Evolutionary conservation across 2,888 invertebrate species (phyloP).

Genomic region (Pseudococcus viburni): DNA sequence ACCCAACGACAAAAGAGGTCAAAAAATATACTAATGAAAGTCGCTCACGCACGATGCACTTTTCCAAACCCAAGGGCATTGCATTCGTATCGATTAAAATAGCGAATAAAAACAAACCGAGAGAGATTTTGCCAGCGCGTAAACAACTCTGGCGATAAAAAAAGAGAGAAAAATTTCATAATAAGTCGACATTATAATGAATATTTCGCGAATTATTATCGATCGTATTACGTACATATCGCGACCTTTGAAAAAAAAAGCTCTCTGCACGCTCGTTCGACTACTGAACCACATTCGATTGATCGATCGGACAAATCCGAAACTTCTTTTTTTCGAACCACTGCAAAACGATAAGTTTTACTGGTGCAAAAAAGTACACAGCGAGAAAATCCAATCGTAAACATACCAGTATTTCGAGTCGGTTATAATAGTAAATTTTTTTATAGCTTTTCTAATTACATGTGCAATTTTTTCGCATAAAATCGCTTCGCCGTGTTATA

Average conservation of each 20-base stretch:
- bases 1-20: not conserved
- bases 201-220: not conserved
- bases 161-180: not conserved
- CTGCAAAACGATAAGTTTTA: slow-evolving; percentile 20
- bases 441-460: slow-evolving; percentile 46
- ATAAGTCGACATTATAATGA: not conserved
- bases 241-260: not conserved
- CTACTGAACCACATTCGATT: not conserved
- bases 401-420: not conserved
- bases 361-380: not conserved
- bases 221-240: not conserved
- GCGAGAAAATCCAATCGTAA: slow-evolving; percentile 15
- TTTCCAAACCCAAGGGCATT: not conserved
- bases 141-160: not conserved
- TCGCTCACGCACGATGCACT: not conserved
- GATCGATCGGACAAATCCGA: too few relatives aligned
- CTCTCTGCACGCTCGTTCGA: not conserved
- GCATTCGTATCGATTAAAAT: not conserved
- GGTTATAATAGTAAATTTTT: slow-evolving; percentile 33
- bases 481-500: not conserved
- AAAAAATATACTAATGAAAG: not conserved
- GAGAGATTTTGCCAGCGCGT: not conserved
- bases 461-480: slow-evolving; percentile 44
- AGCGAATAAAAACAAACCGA: not conserved
- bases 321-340: not conserved